Evolutionary conservation across 2,113 vertebrate genomes (phyloP).

Genomic region (Antennarius striatus): DNA sequence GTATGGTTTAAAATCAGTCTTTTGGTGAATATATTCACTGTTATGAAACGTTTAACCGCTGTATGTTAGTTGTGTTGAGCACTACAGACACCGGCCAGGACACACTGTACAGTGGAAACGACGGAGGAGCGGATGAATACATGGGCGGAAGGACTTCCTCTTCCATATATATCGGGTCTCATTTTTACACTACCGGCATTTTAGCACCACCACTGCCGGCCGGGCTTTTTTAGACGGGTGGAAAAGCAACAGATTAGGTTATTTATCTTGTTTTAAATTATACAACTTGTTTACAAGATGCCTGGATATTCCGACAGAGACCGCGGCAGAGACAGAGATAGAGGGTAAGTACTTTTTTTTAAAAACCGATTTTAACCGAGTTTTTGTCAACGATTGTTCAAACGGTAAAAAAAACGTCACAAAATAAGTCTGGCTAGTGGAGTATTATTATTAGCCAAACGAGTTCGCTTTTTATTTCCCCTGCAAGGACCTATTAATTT

Average conservation of each 20-base stretch:
- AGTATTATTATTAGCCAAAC: too few species aligned
- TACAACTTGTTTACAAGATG: constrained; percentile 75
- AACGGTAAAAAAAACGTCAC: constrained; percentile 32
- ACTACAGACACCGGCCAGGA: too few species aligned
- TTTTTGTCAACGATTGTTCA: not conserved
- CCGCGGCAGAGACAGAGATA: constrained; percentile 90
- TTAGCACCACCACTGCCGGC: constrained; percentile 46
- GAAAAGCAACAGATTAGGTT: not conserved
- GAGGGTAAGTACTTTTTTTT: constrained; percentile 80
- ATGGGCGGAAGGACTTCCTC: constrained; percentile 49
- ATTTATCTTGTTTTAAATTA: constrained; percentile 66
- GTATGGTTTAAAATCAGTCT: too few species aligned
- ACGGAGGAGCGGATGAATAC: constrained; percentile 68
- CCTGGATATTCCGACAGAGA: constrained; percentile 96
- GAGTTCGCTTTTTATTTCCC: too few species aligned
- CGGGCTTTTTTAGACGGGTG: not conserved
- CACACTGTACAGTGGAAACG: too few species aligned
- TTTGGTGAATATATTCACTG: too few species aligned
- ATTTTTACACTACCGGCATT: constrained; percentile 72
- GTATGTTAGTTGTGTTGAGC: too few species aligned
- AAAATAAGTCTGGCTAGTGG: too few species aligned
- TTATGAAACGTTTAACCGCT: too few species aligned
- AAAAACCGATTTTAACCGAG: not conserved
- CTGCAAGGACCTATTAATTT: too few species aligned
- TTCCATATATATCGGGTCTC: constrained; percentile 68